A percentile compares a stretch with the other conserved stretches of the same genome.
Evolutionary conservation across 2,113 vertebrate species (phyloP).

Genomic region (Uropsilus gracilis): DNA sequence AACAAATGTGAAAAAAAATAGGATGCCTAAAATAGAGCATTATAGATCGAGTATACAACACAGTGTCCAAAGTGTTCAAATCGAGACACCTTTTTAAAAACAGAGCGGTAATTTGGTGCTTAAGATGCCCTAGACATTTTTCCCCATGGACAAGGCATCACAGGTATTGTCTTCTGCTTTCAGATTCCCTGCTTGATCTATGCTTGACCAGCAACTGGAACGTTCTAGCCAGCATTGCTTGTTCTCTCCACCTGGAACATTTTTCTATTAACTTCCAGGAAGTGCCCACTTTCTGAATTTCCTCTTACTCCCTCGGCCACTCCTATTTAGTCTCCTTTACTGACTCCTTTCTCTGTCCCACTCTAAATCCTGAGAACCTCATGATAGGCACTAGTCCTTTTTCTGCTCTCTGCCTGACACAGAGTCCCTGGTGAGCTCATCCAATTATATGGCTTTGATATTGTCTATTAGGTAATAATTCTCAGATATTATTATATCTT

Average conservation of each 20-base stretch:
- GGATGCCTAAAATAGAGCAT: not conserved
- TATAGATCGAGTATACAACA: not conserved
- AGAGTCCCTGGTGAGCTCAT: not conserved
- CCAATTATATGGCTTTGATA: not conserved
- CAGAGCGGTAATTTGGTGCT: not conserved
- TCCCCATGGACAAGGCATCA: not conserved
- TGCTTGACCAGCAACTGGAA: not conserved
- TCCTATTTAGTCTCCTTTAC: not conserved
- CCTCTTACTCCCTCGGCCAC: not conserved
- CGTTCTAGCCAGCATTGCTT: not conserved
- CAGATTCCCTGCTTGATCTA: not conserved
- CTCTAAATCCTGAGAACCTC: not conserved
- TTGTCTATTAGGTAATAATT: not conserved
- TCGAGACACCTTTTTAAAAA: not conserved
- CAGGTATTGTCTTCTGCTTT: not conserved
- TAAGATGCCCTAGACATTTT: not conserved
- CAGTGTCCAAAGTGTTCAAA: not conserved
- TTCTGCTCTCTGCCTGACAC: not conserved
- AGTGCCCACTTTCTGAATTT: not conserved
- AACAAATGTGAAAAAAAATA: not conserved
- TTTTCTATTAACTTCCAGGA: not conserved
- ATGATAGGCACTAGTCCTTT: not conserved
- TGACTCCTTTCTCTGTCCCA: not conserved
- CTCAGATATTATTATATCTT: not conserved
- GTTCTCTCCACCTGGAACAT: not conserved